These are phyloP conservation scores for Aurelia aurita DNA, from an alignment of 30 jellyfish, hydroid and myxozoan species.

Conservation along the genomic window DNA sequence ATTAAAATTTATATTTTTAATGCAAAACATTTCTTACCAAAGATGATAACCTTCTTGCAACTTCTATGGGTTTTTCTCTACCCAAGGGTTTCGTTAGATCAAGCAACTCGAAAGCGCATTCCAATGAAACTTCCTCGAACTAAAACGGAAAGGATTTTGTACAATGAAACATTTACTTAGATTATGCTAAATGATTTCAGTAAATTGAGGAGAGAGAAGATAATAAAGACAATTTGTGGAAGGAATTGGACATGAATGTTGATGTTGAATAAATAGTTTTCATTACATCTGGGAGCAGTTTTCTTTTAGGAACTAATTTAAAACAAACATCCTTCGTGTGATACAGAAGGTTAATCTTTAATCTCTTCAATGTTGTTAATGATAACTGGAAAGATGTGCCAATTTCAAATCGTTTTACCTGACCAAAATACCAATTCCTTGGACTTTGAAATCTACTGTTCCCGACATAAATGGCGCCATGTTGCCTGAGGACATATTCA, in stretches of 20 bases:
- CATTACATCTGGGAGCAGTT: too few species aligned
- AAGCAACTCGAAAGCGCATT: constrained; percentile 76
- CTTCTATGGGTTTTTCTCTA: constrained; percentile 81
- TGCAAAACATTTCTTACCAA: constrained; percentile 50
- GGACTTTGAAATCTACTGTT: constrained; percentile 58
- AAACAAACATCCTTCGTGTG: too few species aligned
- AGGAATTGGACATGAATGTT: too few species aligned
- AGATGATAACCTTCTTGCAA: constrained; percentile 81
- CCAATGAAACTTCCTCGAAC: constrained; percentile 91
- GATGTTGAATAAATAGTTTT: too few species aligned
- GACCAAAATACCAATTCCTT: constrained; percentile 95
- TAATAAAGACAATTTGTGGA: too few species aligned
- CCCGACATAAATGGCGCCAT: constrained; percentile 86
- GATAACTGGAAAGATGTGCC: too few species aligned
- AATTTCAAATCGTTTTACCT: constrained; percentile 61
- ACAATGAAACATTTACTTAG: not conserved
- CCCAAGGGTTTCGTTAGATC: constrained; percentile 62
- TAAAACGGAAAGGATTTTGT: constrained; percentile 16
- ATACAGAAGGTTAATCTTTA: too few species aligned
- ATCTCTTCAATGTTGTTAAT: too few species aligned
- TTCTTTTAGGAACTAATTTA: too few species aligned
- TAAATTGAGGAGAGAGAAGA: too few species aligned
- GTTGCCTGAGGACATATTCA: constrained; percentile 85
- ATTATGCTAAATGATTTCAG: too few species aligned
- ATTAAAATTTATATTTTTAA: too few species aligned